Conservation (phyloP, 2,113 vertebrate genomes). For the Montifringilla adamsi region DNA sequence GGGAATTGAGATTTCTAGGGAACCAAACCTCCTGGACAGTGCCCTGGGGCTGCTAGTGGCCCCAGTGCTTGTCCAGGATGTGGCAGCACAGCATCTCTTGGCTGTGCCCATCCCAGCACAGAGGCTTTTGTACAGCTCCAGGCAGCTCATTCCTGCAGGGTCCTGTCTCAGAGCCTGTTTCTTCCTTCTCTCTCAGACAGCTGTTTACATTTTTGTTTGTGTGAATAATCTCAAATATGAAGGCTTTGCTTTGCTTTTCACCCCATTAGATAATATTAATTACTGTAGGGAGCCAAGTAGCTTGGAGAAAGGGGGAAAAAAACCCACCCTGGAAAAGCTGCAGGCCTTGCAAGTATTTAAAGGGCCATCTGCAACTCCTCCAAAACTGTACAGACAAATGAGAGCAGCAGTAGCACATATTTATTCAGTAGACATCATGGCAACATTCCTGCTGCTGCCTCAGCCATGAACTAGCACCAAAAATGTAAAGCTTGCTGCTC, state of each 20-base stretch:
- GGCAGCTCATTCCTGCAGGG: neutral
- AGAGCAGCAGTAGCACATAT: constrained; percentile 21
- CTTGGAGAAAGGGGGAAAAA: neutral
- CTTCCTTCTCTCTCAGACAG: neutral
- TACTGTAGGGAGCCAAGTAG: constrained; percentile 22
- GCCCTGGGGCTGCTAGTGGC: neutral
- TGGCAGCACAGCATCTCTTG: neutral
- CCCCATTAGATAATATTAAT: constrained; percentile 52
- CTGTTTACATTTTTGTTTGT: constrained; percentile 57
- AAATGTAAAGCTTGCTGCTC: neutral
- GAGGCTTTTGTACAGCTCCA: neutral
- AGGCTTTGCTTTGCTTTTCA: constrained; percentile 34
- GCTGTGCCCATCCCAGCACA: neutral
- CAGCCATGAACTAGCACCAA: neutral
- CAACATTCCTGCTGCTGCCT: neutral
- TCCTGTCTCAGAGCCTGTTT: neutral
- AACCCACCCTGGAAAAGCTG: neutral
- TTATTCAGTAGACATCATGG: constrained; percentile 23
- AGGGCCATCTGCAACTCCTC: constrained; percentile 51
- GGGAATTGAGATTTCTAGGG: neutral
- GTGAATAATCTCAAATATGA: constrained; percentile 59
- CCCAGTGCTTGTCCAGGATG: neutral
- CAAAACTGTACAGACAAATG: neutral
- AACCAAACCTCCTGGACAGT: neutral
- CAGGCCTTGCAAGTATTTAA: constrained; percentile 50